Percentiles rank a stretch among this genome's conserved stretches.
Conservation (phyloP, 2,888 invertebrate genomes). For the Catotricha subobsoleta region DNA sequence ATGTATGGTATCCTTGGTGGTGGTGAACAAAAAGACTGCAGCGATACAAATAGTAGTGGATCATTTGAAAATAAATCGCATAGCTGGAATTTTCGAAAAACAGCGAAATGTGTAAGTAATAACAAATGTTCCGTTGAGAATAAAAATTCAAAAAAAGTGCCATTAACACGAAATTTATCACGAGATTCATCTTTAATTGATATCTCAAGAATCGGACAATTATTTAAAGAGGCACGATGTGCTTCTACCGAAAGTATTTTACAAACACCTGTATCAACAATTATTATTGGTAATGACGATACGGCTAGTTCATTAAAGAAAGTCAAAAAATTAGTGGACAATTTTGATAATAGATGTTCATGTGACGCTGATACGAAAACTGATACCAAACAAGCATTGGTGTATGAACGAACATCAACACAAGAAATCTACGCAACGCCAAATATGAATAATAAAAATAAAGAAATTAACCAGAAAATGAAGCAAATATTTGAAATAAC, state of each 20-base stretch:
- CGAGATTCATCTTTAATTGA: conserved; percentile 3
- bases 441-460: not conserved
- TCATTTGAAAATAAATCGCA: conserved; percentile 6
- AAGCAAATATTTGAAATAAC: too few species aligned
- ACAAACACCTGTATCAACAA: not conserved
- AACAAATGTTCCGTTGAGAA: too few species aligned
- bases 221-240: conserved; percentile 2
- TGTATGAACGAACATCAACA: conserved; percentile 5
- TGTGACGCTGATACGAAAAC: conserved; percentile 5
- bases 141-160: conserved; percentile 3
- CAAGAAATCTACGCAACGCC: not conserved
- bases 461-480: not conserved
- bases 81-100: conserved; percentile 11
- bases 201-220: conserved; percentile 6
- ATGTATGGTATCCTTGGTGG: conserved; percentile 9
- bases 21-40: not conserved
- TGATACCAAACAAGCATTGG: conserved; percentile 1
- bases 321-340: conserved; percentile 9
- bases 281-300: not conserved
- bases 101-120: too few species aligned
- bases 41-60: not conserved
- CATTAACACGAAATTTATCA: not conserved
- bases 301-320: conserved; percentile 8
- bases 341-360: conserved; percentile 10
- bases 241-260: conserved; percentile 2